Percentiles rank a stretch among this genome's conserved stretches.
phyloP scores from a whole-genome alignment of 2,113 vertebrate species.

The Sitta europaea region DNA sequence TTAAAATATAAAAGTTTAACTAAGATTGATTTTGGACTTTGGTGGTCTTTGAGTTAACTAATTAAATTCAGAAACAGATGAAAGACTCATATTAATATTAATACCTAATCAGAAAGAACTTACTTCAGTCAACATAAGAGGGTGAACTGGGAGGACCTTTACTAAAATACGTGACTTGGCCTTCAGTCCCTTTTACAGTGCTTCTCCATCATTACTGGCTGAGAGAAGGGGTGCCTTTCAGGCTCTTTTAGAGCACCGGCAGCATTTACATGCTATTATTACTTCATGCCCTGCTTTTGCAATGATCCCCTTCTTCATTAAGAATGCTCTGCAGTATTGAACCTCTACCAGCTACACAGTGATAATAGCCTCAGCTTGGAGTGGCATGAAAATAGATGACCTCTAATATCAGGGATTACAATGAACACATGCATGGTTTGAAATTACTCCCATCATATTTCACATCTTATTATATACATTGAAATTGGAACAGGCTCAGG shows the following conservation, averaged over 20 bases:
- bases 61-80: constrained; percentile 35
- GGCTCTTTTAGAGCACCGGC: background rate
- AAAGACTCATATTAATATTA: constrained; percentile 56
- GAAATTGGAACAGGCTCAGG: background rate
- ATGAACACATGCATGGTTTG: background rate
- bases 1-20: constrained; percentile 41
- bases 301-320: background rate
- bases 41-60: constrained; percentile 49
- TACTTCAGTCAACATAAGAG: background rate
- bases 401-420: background rate
- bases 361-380: background rate
- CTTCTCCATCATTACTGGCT: background rate
- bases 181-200: background rate
- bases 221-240: background rate
- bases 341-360: background rate
- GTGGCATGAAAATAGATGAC: background rate
- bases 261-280: background rate
- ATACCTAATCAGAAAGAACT: constrained; percentile 12
- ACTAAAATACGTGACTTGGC: background rate
- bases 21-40: constrained; percentile 47
- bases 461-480: background rate
- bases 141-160: background rate
- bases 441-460: background rate
- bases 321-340: background rate
- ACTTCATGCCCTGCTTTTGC: background rate